Evolutionary conservation across 2,797 vertebrate species (phyloP).

Genomic region (Euphonia xanthogaster): DNA sequence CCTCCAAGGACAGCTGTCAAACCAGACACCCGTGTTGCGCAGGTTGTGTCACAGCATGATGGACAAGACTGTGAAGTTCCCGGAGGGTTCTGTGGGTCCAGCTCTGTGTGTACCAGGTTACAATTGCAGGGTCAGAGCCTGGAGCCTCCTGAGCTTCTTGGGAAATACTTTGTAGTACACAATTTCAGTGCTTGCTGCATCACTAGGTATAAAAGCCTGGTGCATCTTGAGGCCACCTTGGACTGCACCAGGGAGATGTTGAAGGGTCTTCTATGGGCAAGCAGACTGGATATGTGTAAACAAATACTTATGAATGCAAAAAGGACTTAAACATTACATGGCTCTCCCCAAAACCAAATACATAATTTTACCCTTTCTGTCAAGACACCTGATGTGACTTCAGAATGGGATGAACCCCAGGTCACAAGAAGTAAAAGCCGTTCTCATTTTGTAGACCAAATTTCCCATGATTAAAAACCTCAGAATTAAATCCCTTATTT

Average conservation of each 20-base stretch:
- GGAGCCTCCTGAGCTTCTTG: neutral
- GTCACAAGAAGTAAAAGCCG: neutral
- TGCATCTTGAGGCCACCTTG: neutral
- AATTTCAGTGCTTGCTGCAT: neutral
- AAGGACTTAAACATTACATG: neutral
- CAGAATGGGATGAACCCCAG: neutral
- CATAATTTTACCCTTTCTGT: neutral
- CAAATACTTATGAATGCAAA: neutral
- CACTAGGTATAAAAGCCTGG: neutral
- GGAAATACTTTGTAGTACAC: neutral
- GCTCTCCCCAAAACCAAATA: neutral
- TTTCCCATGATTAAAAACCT: neutral
- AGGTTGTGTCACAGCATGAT: rapidly evolving
- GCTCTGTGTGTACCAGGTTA: neutral
- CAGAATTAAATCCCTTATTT: neutral
- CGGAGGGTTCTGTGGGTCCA: neutral
- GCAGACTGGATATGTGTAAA: neutral
- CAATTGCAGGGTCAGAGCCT: neutral
- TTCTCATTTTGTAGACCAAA: neutral
- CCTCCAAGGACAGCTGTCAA: neutral
- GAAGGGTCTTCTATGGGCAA: neutral
- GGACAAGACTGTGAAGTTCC: neutral
- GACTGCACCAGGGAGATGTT: neutral
- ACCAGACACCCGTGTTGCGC: rapidly evolving
- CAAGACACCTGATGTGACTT: neutral